Evolutionary conservation across 2,888 invertebrate genomes (phyloP), one percentile per base, ranked within the genome.

Genomic region (Ceraclea dissimilis): DNA sequence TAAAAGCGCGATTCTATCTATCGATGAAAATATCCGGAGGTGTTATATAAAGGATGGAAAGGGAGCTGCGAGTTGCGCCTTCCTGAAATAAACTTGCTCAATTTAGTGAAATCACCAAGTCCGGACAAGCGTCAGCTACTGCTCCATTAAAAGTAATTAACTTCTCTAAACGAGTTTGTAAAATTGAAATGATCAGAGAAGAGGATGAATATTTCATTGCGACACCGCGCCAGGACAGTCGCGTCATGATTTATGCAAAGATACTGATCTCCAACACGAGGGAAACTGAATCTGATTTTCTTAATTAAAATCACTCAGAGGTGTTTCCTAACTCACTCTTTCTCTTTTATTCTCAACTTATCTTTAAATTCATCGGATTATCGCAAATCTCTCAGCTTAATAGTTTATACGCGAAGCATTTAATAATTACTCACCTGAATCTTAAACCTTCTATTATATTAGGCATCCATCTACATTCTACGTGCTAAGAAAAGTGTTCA

Each of bases 71-170:
- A 26, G 34, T 10, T 10, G 10, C 26, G 26, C 4, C 10, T 26
- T 26, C 26, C 26, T 26, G 26, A 26, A 26, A 26, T 4, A 26
- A 26, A 26, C 49, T 58, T 58, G 52, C 52, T 51, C 55, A 55
- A 55, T 58, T 58, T 58, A 39, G 39, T 16, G 13, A 16, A 31
- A 31, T 31, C 31, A 31, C 31, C 6, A 31, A 39, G 39, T 39
- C 16, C 49, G 34, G 55, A 49, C 13, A 16, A 39, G 16, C 39
- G 16, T 31, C 48, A 39, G 58, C 49, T 55, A 46, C 46, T 52
- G 47, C 56, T 49, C 56, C 56, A 59, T 59, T 59, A 59, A 58
- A 58, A 59, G 59, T 59, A 59, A 59, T 59, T 59, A 59, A 59
- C 59, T 59, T 51, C 34, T 54, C 52, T 49, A 55, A 58, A 55